Base-by-base conservation (phyloP, 1,140 invertebrate genomes). In the Plutomurus gul region DNA sequence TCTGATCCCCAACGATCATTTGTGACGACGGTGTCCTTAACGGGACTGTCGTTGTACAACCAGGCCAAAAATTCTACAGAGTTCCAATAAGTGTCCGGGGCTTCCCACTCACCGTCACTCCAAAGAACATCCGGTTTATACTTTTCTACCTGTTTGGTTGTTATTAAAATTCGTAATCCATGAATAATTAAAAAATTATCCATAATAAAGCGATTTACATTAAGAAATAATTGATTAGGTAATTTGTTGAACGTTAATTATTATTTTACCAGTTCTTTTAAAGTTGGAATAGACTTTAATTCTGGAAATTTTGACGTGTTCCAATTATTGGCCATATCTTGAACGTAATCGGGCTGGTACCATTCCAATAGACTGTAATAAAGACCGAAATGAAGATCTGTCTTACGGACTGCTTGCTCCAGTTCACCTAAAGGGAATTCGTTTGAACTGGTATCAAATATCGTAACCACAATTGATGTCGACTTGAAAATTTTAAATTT, bases 101-200 rank as follows among this genome's bases (percentile, higher is more conserved):
- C 90, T 85, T 95, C 94, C 93, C 93, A 94, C 81, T 95, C 94
- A 0, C 96, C 96, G 87, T 98, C 96, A 0, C 95, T 95, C 96
- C 97, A 99, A 25, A 99, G 86, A 0, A 99, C 87, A 72, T 96
- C 94, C 0, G 96, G 96, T 79, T 93, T 86, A 85, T 98, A 99
- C 7, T 13, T 92, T 73, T 85, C 85, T 2, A 36, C 85, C 20
- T 85, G 36, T 80, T 85, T 84, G 20, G 82, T 89, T n/a, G 0
- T 89, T 89, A 82, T 90, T 89, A 16, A 89, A 90, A 90, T 90
- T n/a, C n/a, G n/a, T n/a, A n/a, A n/a, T n/a, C n/a, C n/a, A n/a
- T n/a, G n/a, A n/a, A n/a, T n/a, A n/a, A n/a, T n/a, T n/a, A n/a
- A n/a, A n/a, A n/a, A n/a, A n/a, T n/a, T n/a, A n/a, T n/a, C n/a